These are phyloP conservation scores for Pterocles gutturalis DNA, from an alignment of 2,113 vertebrate genomes.

Conservation along the genomic window DNA sequence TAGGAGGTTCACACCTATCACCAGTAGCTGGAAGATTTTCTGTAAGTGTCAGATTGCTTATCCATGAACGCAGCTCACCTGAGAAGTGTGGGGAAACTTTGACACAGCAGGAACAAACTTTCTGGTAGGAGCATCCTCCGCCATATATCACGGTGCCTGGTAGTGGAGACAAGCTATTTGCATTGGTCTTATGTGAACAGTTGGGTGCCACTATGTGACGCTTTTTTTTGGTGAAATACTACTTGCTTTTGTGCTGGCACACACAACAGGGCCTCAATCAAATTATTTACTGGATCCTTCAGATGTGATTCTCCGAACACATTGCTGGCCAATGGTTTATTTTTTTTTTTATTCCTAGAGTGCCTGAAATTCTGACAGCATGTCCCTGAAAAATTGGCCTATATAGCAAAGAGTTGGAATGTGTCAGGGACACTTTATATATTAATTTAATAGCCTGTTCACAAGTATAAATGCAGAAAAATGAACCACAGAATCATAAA, in stretches of 20 bases:
- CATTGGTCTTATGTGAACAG: not conserved
- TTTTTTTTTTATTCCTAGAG: not conserved
- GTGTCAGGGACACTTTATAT: no score
- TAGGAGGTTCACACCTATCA: not conserved
- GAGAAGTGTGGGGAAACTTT: not conserved
- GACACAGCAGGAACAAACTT: not conserved
- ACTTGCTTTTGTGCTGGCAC: not conserved
- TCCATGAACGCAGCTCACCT: fast-evolving
- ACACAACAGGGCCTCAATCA: not conserved
- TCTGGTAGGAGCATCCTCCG: not conserved
- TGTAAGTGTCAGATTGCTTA: not conserved
- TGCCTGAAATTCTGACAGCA: not conserved
- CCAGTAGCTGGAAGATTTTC: not conserved
- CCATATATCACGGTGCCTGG: not conserved
- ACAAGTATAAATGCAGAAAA: not conserved
- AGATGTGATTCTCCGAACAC: not conserved
- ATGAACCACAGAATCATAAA: not conserved
- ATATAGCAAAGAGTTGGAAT: not conserved
- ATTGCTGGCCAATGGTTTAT: not conserved
- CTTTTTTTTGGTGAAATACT: not conserved
- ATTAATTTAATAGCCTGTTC: not conserved
- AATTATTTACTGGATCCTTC: not conserved
- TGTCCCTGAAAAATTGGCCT: not conserved
- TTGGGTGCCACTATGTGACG: not conserved
- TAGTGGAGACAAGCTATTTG: not conserved